Conservation (phyloP, 1,140 invertebrate species). For the Latrodectus geometricus region DNA sequence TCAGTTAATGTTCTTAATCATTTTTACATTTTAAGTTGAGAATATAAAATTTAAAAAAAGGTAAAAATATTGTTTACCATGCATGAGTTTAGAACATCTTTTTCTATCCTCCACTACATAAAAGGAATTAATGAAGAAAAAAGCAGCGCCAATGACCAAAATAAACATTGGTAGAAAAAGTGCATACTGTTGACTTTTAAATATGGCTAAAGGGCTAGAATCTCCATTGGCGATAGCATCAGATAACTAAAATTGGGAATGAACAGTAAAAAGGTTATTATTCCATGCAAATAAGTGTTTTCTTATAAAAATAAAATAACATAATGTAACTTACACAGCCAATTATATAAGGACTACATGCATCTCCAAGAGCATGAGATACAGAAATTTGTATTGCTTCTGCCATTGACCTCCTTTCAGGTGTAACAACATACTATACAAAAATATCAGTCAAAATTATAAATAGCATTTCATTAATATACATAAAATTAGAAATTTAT, state of each 20-base stretch:
- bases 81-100: slow-evolving; percentile 65
- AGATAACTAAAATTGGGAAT: slow-evolving; percentile 66
- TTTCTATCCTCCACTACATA: slow-evolving; percentile 87
- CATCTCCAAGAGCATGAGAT: slow-evolving; percentile 94
- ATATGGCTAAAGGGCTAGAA: slow-evolving; percentile 70
- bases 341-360: slow-evolving; percentile 91
- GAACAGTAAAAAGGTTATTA: not conserved
- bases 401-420: slow-evolving; percentile 88
- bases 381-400: slow-evolving; percentile 95
- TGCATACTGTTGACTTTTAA: slow-evolving; percentile 86
- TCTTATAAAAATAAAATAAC: not conserved
- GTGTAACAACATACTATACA: slow-evolving; percentile 87
- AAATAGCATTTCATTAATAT: not conserved
- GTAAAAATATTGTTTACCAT: slow-evolving; percentile 27
- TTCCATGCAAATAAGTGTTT: not conserved
- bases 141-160: slow-evolving; percentile 87
- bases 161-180: slow-evolving; percentile 90
- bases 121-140: slow-evolving; percentile 89
- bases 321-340: slow-evolving; percentile 79
- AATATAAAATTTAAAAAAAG: too few species aligned
- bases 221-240: slow-evolving; percentile 65
- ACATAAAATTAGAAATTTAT: not conserved
- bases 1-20: too few species aligned
- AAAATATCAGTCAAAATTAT: not conserved
- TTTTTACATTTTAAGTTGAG: too few species aligned